phyloP scores from a whole-genome alignment of 2,113 vertebrate genomes.

The Axis porcinus region DNA sequence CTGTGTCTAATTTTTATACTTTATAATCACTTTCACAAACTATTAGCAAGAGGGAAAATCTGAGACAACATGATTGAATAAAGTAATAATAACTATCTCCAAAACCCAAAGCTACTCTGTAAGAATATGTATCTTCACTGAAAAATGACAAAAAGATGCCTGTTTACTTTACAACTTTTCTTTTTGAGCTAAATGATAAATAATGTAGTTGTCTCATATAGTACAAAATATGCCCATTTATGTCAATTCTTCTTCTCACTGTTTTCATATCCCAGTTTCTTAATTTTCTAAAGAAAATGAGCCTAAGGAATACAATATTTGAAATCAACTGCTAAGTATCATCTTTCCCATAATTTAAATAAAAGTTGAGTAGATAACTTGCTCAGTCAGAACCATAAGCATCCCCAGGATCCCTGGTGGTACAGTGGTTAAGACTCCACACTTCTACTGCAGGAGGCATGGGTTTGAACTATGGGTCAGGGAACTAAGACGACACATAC shows the following conservation, averaged over 20 bases:
- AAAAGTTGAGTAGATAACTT: not conserved
- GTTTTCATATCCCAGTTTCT: not conserved
- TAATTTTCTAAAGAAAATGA: not conserved
- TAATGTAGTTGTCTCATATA: not conserved
- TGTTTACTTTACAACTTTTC: not conserved
- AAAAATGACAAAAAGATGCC: not conserved
- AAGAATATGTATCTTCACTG: not conserved
- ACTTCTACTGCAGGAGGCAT: not conserved
- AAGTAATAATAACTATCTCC: not conserved
- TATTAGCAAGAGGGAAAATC: not conserved
- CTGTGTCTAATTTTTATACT: not conserved
- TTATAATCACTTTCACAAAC: not conserved
- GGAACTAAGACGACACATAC: not conserved
- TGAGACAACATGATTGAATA: not conserved
- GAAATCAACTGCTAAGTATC: constrained; percentile 3
- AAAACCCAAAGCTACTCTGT: not conserved
- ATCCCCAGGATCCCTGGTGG: not conserved
- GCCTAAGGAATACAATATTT: not conserved
- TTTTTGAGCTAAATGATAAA: not conserved
- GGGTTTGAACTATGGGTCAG: not conserved
- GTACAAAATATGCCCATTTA: not conserved
- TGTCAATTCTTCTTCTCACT: not conserved
- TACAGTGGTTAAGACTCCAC: not conserved
- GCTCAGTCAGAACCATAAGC: not conserved
- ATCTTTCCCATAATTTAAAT: not conserved